Base-by-base conservation (phyloP, 2,113 vertebrate species). In the Pelvicachromis taeniatus region DNA sequence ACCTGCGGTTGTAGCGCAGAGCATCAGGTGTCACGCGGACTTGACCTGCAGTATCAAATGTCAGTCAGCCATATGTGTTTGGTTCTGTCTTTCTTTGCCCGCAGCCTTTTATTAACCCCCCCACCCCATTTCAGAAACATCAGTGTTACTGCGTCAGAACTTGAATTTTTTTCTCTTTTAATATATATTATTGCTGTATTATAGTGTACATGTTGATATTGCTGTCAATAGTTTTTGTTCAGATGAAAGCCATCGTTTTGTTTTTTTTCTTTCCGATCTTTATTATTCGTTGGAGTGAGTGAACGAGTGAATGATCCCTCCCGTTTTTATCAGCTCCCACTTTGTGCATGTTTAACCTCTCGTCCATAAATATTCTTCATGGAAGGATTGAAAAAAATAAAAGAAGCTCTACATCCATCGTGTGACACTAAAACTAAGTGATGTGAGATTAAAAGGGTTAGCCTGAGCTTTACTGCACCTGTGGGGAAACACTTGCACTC, bases 111-210 rank as follows among this genome's bases (percentile, higher is more conserved):
- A 21, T 63, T 91, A 77, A 33, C 58, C 29, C 61, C 19, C 33
- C 33, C 7, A 6, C 6, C 52, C 53, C 73, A 6, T 87, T 85
- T 85, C 80, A 82, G 82, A 94, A 92, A 95, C 92, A 94, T 96
- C 96, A 97, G 97, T 97, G 97, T 97, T 97, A 97, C 91, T 52
- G 75, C 75, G 21, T 90, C 85, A 96, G 95, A 93, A 97, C 97
- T 97, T 97, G 97, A 97, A 97, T 94, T 95, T 97, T 94, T 92
- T 90, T 92, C 61, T 65, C 61, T 65, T 91, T 93, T 92, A 70
- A 87, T 84, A 82, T 84, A 87, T 88, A 84, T 89, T 93, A 83
- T 88, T 94, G 84, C 84, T 92, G 91, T 94, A 85, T 88, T 87
- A 84, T 88, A 84, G 61, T 90, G 80, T 87, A 90, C 78, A 86